Evolutionary conservation across 2,888 invertebrate species (phyloP), one percentile per base, ranked within the genome.

Genomic region (Apodemia hepburni): DNA sequence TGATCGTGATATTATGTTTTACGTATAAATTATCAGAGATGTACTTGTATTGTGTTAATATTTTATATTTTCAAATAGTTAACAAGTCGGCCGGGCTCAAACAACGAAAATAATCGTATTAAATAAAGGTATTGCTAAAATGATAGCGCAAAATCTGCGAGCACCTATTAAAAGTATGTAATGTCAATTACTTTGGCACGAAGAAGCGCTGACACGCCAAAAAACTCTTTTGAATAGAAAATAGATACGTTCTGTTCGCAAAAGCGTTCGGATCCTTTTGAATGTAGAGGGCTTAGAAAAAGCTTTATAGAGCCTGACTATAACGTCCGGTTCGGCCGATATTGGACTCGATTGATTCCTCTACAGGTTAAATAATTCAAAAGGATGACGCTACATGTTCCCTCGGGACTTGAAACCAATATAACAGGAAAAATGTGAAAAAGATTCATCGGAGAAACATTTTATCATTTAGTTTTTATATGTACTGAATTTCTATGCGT

Each of bases 311-410:
- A 66, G 67, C 67, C 65, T 67, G 69, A 65, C 70, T 67, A 69
- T 73, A 71, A 73, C 70, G 73, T 73, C 74, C 70, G 73, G 59
- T 69, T 69, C 63, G 61, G 70, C 71, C 68, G 71, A 70, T 67
- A 70, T 65, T 68, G 65, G 67, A 64, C 61, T 65, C 75, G 78
- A 81, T 80, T 82, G 82, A 83, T 83, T 81, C 76, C 71, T 69
- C 71, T 68, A 71, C 70, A 72, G 65, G 54, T 75, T 82, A 74
- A 83, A 84, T 86, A 84, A 83, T 84, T 83, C 76, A 86, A 73
- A 65, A 73, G 77, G 75, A 73, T 74, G 75, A 73, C 73, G 61
- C 63, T 49, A 60, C 62, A 60, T 64, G 62, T 66, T 65, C 60
- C 60, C 64, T 64, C 69, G 22, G 27, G 18, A 61, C 33, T 51